Evolutionary conservation across 1,140 invertebrate genomes (phyloP).

Genomic region (Cheumatopsyche charites): DNA sequence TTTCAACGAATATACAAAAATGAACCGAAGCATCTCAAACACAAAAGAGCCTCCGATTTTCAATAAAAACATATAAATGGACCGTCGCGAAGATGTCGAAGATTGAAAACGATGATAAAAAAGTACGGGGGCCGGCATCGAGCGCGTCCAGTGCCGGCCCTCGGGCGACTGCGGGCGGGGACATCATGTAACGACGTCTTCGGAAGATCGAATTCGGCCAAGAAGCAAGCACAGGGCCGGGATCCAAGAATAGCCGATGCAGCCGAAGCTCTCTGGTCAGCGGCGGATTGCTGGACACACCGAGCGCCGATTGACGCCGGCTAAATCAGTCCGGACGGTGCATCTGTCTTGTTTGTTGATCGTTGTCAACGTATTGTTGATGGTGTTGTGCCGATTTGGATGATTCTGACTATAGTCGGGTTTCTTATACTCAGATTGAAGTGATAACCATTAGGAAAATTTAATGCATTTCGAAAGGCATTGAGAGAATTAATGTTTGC

Average conservation of each 20-base stretch:
- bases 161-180: conserved; percentile 28
- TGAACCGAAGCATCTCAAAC: neutral
- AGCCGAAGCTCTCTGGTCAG: conserved; percentile 6
- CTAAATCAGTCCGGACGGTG: conserved; percentile 22
- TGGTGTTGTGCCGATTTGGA: no score
- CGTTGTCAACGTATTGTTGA: neutral
- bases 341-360: neutral
- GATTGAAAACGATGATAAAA: no score
- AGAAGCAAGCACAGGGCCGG: conserved; percentile 3
- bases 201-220: conserved; percentile 4
- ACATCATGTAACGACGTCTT: conserved; percentile 36
- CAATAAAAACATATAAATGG: no score
- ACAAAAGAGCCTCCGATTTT: neutral
- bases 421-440: no score
- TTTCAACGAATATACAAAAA: no score
- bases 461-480: no score
- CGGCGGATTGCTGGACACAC: neutral
- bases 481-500: no score
- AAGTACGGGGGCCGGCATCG: conserved; percentile 11
- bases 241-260: conserved; percentile 30
- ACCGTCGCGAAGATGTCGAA: neutral
- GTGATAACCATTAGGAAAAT: no score
- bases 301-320: neutral
- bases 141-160: conserved; percentile 30
- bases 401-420: no score